phyloP scores from a whole-genome alignment of 2,113 vertebrate genomes.

The Ifrita kowaldi region DNA sequence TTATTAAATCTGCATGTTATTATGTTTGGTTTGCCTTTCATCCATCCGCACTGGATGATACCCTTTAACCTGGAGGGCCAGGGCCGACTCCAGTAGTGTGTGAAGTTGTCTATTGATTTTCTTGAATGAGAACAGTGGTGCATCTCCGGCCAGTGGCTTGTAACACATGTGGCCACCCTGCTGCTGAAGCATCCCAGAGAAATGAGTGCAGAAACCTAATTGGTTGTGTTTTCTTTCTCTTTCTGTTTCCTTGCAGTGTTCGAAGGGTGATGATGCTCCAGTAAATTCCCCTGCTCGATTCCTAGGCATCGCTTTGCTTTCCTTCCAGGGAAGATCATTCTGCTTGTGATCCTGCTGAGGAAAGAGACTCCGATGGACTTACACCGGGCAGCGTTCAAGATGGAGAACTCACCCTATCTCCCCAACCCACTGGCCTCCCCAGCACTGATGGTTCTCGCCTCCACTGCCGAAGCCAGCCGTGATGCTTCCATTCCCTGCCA shows the following conservation, averaged over 20 bases:
- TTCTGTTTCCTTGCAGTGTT: constrained; percentile 66
- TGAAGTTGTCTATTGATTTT: constrained; percentile 78
- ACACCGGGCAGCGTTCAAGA: constrained; percentile 99
- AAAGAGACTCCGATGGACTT: constrained; percentile 91
- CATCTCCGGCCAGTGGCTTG: constrained; percentile 48
- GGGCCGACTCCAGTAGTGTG: constrained; percentile 66
- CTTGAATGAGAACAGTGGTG: constrained; percentile 66
- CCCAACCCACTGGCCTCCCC: constrained; percentile 97
- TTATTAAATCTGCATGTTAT: constrained; percentile 22
- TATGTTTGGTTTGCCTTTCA: not conserved
- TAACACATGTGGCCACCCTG: constrained; percentile 58
- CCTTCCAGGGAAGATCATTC: constrained; percentile 73
- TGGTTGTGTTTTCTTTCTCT: constrained; percentile 49
- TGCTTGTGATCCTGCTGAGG: constrained; percentile 64
- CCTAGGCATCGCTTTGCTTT: constrained; percentile 62
- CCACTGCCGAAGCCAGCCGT: constrained; percentile 94
- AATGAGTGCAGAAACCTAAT: constrained; percentile 48
- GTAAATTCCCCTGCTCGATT: constrained; percentile 59
- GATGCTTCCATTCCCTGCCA: constrained; percentile 97
- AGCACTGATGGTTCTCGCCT: constrained; percentile 97
- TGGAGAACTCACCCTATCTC: constrained; percentile 99
- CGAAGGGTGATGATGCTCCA: constrained; percentile 69
- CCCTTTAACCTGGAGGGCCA: constrained; percentile 72
- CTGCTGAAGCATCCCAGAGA: constrained; percentile 30
- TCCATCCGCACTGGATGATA: not conserved